phyloP scores from a whole-genome alignment of 2,797 vertebrate species.

The Sebastes hopkinsi region DNA sequence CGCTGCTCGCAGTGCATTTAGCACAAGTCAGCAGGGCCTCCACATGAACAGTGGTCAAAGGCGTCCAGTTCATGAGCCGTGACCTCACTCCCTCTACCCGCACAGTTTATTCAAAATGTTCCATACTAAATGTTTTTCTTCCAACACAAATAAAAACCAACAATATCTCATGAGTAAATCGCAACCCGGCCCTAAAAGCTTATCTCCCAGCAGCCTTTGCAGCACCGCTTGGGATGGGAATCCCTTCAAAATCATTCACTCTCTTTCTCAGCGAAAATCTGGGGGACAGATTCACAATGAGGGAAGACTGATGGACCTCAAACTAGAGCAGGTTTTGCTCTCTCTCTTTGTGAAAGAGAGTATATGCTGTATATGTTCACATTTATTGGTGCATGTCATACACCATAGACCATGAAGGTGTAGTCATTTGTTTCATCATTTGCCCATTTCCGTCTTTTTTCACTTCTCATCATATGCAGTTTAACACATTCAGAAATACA shows the following conservation, averaged over 20 bases:
- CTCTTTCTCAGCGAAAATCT: slow-evolving; percentile 19
- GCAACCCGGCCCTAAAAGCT: background rate
- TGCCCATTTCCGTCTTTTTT: no score
- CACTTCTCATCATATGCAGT: no score
- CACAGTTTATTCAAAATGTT: background rate
- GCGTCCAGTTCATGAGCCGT: background rate
- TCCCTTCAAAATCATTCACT: background rate
- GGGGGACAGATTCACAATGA: background rate
- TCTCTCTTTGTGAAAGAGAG: background rate
- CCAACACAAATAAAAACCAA: background rate
- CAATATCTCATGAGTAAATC: slow-evolving; percentile 3
- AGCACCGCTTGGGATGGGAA: slow-evolving; percentile 13
- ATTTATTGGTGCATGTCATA: background rate
- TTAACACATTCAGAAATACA: background rate
- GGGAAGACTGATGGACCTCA: slow-evolving; percentile 16
- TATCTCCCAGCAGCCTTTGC: slow-evolving; percentile 1
- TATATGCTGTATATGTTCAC: background rate
- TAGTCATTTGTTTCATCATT: no score
- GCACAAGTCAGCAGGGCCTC: background rate
- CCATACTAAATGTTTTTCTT: background rate
- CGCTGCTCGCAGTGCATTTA: slow-evolving; percentile 6
- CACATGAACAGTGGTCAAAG: background rate
- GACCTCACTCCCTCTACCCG: background rate
- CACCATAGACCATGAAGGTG: no score
- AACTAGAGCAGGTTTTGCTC: background rate